Percentiles rank a stretch among this genome's conserved stretches.
These are phyloP conservation scores for Melanostoma mellinum DNA, from an alignment of 2,888 invertebrate genomes.

Conservation along the genomic window DNA sequence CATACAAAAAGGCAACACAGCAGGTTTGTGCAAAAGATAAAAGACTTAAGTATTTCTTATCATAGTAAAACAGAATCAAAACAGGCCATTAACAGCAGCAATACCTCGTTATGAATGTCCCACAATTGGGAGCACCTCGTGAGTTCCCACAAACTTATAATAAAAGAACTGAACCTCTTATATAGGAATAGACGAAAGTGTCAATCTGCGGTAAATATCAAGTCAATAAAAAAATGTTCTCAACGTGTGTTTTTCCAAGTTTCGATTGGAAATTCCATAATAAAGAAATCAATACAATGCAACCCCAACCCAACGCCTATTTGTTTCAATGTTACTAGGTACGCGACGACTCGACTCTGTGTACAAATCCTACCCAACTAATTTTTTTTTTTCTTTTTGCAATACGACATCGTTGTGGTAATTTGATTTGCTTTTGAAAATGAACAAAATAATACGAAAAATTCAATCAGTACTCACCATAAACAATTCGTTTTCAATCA, in stretches of 20 bases:
- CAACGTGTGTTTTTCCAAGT: background rate
- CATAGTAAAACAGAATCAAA: background rate
- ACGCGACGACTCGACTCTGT: background rate
- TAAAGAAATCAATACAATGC: conserved; percentile 54
- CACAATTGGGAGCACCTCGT: background rate
- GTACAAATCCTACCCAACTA: conserved; percentile 6
- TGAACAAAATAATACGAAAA: conserved; percentile 2
- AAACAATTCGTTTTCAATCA: conserved; percentile 51
- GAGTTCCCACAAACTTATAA: background rate
- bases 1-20: background rate
- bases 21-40: conserved; percentile 8
- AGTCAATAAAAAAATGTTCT: conserved; percentile 11
- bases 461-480: conserved; percentile 49
- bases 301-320: conserved; percentile 17
- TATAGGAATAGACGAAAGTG: conserved; percentile 2
- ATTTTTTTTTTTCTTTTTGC: conserved; percentile 41
- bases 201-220: conserved; percentile 32
- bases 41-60: conserved; percentile 24
- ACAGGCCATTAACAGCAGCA: background rate
- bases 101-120: background rate
- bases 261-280: conserved; percentile 23
- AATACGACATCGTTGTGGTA: conserved; percentile 68
- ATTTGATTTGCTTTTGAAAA: conserved; percentile 44
- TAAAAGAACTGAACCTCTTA: background rate
- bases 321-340: conserved; percentile 60